Conservation (phyloP, 2,797 vertebrate species). For the Anabacerthia variegaticeps region DNA sequence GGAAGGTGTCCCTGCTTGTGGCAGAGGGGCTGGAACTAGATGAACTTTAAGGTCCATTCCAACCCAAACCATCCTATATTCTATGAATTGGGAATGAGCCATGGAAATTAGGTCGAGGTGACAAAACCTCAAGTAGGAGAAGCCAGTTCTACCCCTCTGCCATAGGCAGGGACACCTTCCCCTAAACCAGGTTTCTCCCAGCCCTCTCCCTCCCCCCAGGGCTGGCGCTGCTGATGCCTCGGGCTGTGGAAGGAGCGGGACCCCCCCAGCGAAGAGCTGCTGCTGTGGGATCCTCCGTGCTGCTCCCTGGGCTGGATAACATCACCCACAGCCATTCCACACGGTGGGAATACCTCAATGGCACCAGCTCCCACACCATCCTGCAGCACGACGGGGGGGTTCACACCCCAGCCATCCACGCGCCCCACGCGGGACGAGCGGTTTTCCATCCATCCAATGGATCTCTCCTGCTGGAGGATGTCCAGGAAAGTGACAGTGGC, state of each 20-base stretch:
- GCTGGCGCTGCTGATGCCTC: background rate
- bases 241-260: background rate
- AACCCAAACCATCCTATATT: background rate
- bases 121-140: background rate
- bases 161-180: background rate
- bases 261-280: background rate
- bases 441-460: background rate
- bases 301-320: background rate
- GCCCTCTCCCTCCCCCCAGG: background rate
- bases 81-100: background rate
- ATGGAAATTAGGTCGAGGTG: background rate
- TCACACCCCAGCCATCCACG: fast-evolving
- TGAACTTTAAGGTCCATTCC: background rate
- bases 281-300: background rate
- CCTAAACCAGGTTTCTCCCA: background rate
- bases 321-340: fast-evolving
- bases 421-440: fast-evolving
- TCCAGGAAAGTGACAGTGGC: conserved; percentile 35
- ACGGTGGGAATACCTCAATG: background rate
- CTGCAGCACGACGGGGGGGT: background rate
- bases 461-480: background rate
- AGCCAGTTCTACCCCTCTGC: background rate
- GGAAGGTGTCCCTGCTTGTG: background rate
- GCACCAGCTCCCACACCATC: background rate
- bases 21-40: background rate